Evolutionary conservation across 2,113 vertebrate genomes (phyloP), one percentile per base, ranked within the genome.

Genomic region (Proterorhinus semilunaris): DNA sequence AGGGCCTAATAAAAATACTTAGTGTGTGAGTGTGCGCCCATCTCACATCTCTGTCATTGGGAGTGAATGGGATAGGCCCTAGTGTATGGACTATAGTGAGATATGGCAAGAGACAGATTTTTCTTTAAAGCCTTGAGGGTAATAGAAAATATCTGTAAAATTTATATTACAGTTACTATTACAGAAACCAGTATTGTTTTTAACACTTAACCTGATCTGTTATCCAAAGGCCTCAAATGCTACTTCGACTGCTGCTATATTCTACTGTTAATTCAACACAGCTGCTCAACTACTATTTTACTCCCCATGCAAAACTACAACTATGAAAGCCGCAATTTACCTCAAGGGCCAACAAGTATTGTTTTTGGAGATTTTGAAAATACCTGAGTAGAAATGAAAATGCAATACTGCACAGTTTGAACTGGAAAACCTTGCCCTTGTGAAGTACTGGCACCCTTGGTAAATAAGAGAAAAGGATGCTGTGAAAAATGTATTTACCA

Each of bases 1-100:
- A 51, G 16, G 65, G 66, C 62, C 54, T 48, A 73, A 81, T 83
- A 84, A 82, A 90, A 88, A 87, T 86, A 80, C 51, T 78, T 68
- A 10, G 42, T 70, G 42, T 65, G 42, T 65, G 66, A 52, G 50
- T 51, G n/a, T 52, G 71, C 67, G 68, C 69, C 71, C 78, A 75
- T 85, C 78, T 87, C 81, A 72, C 47, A 51, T 59, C 65, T 66
- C 69, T 71, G 7, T 36, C 10, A 52, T 36, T 51, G 15, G 44
- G 59, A 62, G 10, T 71, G 75, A 67, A 36, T 79, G 49, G 58
- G 47, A 63, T 71, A 55, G 57, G 6, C 54, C 48, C 21, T 12
- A 11, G 5, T 27, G 53, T 55, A 10, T n/a, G 17, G 54, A 10
- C 63, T 62, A 27, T 8, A 61, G 47, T 36, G 2, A 17, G 12